Base-by-base conservation (phyloP, 2,113 vertebrate species). In the Triplophysa dalaica region DNA sequence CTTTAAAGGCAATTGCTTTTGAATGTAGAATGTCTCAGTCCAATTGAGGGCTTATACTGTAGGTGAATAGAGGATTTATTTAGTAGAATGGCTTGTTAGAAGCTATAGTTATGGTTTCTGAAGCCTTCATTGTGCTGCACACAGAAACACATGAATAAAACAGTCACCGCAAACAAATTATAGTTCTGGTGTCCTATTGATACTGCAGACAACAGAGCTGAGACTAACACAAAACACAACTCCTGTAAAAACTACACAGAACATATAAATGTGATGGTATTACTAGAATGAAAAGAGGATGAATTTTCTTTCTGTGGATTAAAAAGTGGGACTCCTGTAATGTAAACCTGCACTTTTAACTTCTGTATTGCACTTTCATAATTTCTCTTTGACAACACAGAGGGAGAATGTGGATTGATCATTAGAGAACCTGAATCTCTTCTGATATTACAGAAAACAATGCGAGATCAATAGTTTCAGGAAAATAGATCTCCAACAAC, bases 111-210 rank as follows among this genome's bases (percentile, higher is more conserved):
- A 43, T 14, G 21, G 14, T 62, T 78, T 43, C 17, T 64, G 26
- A 68, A 13, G 48, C 9, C 43, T 17, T 74, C 54, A 58, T 58
- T 21, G 54, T 21, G 54, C 5, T 10, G 19, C 19, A 58, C n/a
- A 52, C 41, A 48, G 29, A 56, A 14, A 61, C 11, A 24, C 70
- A 81, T 81, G 79, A 75, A 67, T 67, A 75, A 75, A 66, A 80
- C 68, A 80, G 75, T 26, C 21, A 64, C 41, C 16, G 33, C 22
- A 75, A 50, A 61, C 14, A 29, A 73, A 73, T 16, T 21, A 41
- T 58, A 11, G 43, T 45, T 45, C 43, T 45, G 43, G 10, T 11
- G 43, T 58, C n/a, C 17, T 58, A 19, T 52, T 1, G 1, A 52
- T 52, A 17, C 24, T 65, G 62, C 43, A 29, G 60, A 76, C 43